phyloP scores from a whole-genome alignment of 2,888 invertebrate genomes.

The Sinohyriopsis cumingii region DNA sequence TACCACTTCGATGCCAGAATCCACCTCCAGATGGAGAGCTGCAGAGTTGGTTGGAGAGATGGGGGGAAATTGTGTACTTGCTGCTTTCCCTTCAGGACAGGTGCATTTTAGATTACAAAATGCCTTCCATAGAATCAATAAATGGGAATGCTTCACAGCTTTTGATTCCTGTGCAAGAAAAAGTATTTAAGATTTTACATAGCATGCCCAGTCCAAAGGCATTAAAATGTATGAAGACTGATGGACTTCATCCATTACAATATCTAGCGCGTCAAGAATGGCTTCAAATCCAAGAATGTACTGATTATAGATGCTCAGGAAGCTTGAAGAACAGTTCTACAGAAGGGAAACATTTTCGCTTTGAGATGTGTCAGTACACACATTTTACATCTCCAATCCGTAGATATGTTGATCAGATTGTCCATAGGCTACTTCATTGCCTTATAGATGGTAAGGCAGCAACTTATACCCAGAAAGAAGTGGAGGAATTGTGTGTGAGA shows the following conservation, averaged over 20 bases:
- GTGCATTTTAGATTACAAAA: background rate
- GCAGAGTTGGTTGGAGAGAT: constrained; percentile 23
- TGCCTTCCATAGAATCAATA: too few species aligned
- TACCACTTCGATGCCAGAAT: constrained; percentile 37
- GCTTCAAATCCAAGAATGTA: constrained; percentile 21
- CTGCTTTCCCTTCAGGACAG: constrained; percentile 31
- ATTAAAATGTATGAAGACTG: background rate
- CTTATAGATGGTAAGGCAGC: constrained; percentile 5
- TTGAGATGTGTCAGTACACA: constrained; percentile 24
- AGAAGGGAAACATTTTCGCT: constrained; percentile 27
- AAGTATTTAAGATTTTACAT: too few species aligned
- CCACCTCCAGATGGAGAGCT: constrained; percentile 31
- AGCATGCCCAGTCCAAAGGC: background rate
- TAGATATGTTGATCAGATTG: constrained; percentile 24
- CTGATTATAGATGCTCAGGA: constrained; percentile 20
- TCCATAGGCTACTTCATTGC: constrained; percentile 37
- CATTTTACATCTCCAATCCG: constrained; percentile 34
- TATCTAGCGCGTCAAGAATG: constrained; percentile 17
- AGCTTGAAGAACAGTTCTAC: background rate
- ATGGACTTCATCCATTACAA: constrained; percentile 20
- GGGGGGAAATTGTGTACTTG: constrained; percentile 22
- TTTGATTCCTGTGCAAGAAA: too few species aligned
- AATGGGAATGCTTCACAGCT: too few species aligned
- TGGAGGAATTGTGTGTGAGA: constrained; percentile 24
- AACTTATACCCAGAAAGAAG: constrained; percentile 23